Conservation (phyloP, 2,888 invertebrate genomes). For the Myathropa florea region DNA sequence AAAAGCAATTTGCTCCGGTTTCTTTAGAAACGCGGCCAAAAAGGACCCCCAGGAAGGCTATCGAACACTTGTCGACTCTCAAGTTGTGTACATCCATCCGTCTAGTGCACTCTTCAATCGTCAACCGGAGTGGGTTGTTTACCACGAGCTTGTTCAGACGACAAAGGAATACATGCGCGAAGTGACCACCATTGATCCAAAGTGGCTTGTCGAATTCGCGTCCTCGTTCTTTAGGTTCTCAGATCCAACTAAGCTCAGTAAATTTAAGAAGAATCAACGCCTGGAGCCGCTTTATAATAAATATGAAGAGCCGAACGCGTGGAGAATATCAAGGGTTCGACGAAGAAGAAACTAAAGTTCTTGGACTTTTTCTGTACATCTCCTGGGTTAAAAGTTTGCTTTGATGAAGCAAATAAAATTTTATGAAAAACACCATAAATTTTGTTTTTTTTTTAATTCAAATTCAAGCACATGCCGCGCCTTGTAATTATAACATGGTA, state of each 20-base stretch:
- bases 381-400: not conserved
- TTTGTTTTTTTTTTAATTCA: not conserved
- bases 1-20: constrained; percentile 98
- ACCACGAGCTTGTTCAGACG: constrained; percentile 98
- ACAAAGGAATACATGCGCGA: constrained; percentile 99
- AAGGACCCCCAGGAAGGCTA: constrained; percentile 99
- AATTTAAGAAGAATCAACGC: constrained; percentile 99
- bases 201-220: constrained; percentile 99
- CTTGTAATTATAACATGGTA: no score
- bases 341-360: constrained; percentile 89
- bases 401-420: not conserved
- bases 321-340: constrained; percentile 97
- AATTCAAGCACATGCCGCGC: no score
- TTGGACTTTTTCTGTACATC: not conserved
- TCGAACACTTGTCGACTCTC: constrained; percentile 97
- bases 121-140: constrained; percentile 99
- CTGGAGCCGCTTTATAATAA: constrained; percentile 99
- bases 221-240: constrained; percentile 99
- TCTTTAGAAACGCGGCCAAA: constrained; percentile 99
- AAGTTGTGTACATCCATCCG: constrained; percentile 99
- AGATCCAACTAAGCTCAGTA: constrained; percentile 98
- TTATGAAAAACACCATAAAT: not conserved
- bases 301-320: constrained; percentile 99
- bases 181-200: constrained; percentile 97
- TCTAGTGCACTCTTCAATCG: constrained; percentile 98